Evolutionary conservation across 2,113 vertebrate genomes (phyloP).

Genomic region (Sphaerodactylus townsendi): DNA sequence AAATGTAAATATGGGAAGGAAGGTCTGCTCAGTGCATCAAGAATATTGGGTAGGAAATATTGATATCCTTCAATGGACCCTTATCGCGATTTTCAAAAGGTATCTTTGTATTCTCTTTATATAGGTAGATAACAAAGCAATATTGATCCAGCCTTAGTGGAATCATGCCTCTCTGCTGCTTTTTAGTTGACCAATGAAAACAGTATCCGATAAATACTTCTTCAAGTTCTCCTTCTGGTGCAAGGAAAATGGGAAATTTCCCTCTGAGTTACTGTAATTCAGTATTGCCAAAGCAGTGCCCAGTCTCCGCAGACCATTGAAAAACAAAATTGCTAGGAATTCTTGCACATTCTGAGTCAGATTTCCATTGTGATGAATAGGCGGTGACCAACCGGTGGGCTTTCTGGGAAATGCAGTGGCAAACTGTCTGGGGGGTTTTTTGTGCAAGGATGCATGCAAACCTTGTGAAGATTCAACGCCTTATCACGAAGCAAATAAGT

Average conservation of each 20-base stretch:
- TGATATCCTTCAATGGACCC: not conserved
- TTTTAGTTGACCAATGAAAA: not conserved
- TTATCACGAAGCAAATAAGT: constrained; percentile 63
- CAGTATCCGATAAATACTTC: not conserved
- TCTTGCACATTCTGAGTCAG: constrained; percentile 57
- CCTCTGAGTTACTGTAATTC: not conserved
- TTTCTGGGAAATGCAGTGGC: constrained; percentile 72
- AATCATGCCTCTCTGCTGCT: not conserved
- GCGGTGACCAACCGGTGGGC: constrained; percentile 49
- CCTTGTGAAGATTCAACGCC: constrained; percentile 59
- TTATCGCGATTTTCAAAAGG: not conserved
- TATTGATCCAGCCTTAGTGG: not conserved
- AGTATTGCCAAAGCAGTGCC: constrained; percentile 8
- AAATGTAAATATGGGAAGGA: not conserved
- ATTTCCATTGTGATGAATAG: constrained; percentile 50
- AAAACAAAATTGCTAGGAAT: constrained; percentile 44
- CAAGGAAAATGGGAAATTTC: not conserved
- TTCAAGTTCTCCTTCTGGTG: not conserved
- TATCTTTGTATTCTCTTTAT: not conserved
- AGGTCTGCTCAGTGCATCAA: not conserved
- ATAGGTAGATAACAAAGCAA: not conserved
- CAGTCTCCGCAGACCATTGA: not conserved
- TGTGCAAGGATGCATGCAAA: constrained; percentile 45
- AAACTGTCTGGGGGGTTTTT: constrained; percentile 47
- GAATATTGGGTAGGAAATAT: not conserved